Percentiles rank a stretch among this genome's conserved stretches.
Conservation (phyloP, 2,888 invertebrate species). For the Cryptocephalus primarius region DNA sequence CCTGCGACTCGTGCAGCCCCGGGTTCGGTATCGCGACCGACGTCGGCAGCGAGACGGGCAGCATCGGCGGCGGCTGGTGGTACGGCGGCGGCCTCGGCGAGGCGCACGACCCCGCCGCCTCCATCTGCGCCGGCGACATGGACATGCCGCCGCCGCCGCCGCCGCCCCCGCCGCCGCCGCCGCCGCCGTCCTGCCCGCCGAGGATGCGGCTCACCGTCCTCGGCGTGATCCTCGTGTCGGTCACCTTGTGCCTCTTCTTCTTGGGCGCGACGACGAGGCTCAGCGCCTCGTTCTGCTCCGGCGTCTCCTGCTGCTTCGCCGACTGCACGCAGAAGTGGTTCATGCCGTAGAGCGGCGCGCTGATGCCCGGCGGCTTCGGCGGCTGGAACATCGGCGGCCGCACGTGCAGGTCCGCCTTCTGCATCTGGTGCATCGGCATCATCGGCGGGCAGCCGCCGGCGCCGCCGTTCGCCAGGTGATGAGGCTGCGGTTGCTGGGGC, state of each 20-base stretch:
- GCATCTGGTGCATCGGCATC: constrained; percentile 38
- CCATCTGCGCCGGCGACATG: constrained; percentile 44
- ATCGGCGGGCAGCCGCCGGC: constrained; percentile 42
- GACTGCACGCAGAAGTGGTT: constrained; percentile 46
- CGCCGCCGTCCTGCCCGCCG: constrained; percentile 53
- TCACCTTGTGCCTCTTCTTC: constrained; percentile 95
- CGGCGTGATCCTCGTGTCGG: constrained; percentile 85
- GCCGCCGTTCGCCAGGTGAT: constrained; percentile 10
- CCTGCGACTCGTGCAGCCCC: constrained; percentile 87
- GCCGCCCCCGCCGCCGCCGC: no score
- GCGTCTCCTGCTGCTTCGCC: constrained; percentile 40
- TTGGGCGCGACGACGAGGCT: constrained; percentile 91
- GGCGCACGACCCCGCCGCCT: constrained; percentile 50
- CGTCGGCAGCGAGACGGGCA: constrained; percentile 83
- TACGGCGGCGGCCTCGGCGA: constrained; percentile 46
- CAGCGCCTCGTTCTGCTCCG: constrained; percentile 88
- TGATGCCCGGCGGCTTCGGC: constrained; percentile 59
- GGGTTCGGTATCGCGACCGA: constrained; percentile 96
- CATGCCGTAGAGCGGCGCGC: constrained; percentile 50
- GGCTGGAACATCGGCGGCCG: constrained; percentile 74
- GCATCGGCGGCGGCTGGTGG: constrained; percentile 68
- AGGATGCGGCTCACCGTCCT: constrained; percentile 79
- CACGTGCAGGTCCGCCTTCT: constrained; percentile 46
- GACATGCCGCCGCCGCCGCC: constrained; percentile 45
- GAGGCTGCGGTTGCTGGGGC: constrained; percentile 23